Conservation (phyloP, 2,888 invertebrate species). For the Cryptophagus acutangulus region DNA sequence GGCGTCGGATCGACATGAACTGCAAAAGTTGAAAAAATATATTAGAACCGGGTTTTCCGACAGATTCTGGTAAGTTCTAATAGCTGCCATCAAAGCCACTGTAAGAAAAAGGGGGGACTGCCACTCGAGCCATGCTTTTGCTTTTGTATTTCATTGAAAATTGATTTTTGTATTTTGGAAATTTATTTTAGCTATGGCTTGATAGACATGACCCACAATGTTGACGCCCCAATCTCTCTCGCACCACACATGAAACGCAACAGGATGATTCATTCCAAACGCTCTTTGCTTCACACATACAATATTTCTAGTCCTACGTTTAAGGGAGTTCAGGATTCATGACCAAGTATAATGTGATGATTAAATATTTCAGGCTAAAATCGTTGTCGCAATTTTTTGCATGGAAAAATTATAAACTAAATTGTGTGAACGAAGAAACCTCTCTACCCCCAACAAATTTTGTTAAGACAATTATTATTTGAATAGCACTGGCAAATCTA, state of each 20-base stretch:
- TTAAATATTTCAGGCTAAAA: constrained; percentile 41
- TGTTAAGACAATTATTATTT: background rate
- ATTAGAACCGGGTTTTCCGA: constrained; percentile 36
- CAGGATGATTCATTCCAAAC: background rate
- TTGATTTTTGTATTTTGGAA: constrained; percentile 11
- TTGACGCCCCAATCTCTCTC: constrained; percentile 43
- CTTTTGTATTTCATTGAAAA: background rate
- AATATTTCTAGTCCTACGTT: constrained; percentile 11
- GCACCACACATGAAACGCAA: constrained; percentile 24
- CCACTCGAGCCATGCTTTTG: constrained; percentile 43
- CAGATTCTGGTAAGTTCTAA: constrained; percentile 31
- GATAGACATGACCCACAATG: constrained; percentile 48
- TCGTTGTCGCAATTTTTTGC: constrained; percentile 12
- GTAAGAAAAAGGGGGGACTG: constrained; percentile 45
- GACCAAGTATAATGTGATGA: constrained; percentile 37
- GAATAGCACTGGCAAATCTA: background rate
- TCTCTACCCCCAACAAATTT: constrained; percentile 38
- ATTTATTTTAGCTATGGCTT: constrained; percentile 37
- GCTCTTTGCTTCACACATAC: constrained; percentile 14
- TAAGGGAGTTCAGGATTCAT: constrained; percentile 37
- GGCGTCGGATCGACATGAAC: constrained; percentile 38
- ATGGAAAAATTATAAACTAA: constrained; percentile 11
- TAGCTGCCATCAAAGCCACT: constrained; percentile 48
- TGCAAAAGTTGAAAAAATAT: constrained; percentile 43
- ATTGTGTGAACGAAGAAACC: constrained; percentile 37